Base-by-base conservation (phyloP, 2,888 invertebrate genomes). In the Mythimna loreyi region DNA sequence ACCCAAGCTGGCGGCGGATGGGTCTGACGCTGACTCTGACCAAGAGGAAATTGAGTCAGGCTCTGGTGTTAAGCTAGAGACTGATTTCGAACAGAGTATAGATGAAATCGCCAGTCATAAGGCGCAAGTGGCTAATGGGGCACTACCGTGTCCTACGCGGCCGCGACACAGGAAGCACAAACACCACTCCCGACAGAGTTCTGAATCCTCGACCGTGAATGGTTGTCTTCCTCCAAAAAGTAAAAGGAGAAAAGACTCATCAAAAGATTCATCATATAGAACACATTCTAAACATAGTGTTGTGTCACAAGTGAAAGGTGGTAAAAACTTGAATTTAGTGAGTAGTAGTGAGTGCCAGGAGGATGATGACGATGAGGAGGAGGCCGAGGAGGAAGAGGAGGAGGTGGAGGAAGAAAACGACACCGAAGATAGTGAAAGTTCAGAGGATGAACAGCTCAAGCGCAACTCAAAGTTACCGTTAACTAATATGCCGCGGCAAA, bases 311-410 rank as follows among this genome's bases (percentile, higher is more conserved):
- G 93, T 94, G 92, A 93, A 94, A 92, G 95, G 96, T 93, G 96
- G 96, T 84, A 96, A 96, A 90, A 96, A 96, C 90, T 92, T 96
- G 84, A 94, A 92, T 89, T 93, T 96, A 93, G 95, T 96, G 82
- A 95, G 95, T 92, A 95, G 95, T 91, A 95, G 95, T 92, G 93
- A 95, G 91, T 94, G 89, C 88, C 92, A 90, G 78, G 91, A 92
- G 56, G 91, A 91, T 79, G 90, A 90, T n/a, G 89, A 91, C 43
- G 89, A 88, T 58, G 87, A 88, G 40, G 89, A 88, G 49, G 89
- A 83, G 45, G 88, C 83, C 19, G 85, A 83, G 57, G 86, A 86
- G 45, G 84, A 80, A 59, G 84, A 80, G 61, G 88, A 81, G 59
- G 85, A 81, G 30, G 82, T 80, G 36, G 90, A 87, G 43, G 89